These are phyloP conservation scores for Colostygia pectinataria DNA, from an alignment of 2,888 invertebrate species.

Conservation along the genomic window DNA sequence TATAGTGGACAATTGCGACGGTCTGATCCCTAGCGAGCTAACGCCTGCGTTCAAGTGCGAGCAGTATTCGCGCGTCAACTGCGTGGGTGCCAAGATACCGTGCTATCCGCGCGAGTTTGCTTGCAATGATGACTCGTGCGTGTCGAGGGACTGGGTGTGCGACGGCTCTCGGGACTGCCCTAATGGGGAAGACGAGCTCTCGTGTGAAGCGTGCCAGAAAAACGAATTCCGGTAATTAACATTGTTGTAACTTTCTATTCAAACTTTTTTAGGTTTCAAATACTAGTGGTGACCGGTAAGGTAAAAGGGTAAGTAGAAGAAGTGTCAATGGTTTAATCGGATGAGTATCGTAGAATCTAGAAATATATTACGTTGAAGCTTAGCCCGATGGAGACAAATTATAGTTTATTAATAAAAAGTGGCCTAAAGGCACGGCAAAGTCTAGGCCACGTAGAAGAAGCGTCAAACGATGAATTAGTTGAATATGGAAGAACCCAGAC, in stretches of 20 bases:
- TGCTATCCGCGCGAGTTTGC: slow-evolving; percentile 81
- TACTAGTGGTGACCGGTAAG: too few species aligned
- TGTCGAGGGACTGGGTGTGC: slow-evolving; percentile 85
- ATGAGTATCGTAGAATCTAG: too few species aligned
- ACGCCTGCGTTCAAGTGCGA: slow-evolving; percentile 83
- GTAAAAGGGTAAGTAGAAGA: too few species aligned
- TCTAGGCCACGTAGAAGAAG: too few species aligned
- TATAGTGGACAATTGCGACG: slow-evolving; percentile 84
- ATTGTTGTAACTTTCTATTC: not conserved
- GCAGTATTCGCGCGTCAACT: slow-evolving; percentile 83
- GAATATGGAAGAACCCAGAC: too few species aligned
- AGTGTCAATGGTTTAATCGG: too few species aligned
- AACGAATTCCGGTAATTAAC: slow-evolving; percentile 64
- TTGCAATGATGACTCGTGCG: slow-evolving; percentile 83
- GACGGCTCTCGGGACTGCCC: slow-evolving; percentile 85
- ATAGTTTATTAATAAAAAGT: too few species aligned
- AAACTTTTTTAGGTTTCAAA: too few species aligned
- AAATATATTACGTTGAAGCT: too few species aligned
- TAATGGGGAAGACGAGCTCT: slow-evolving; percentile 84
- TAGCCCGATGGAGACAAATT: too few species aligned
- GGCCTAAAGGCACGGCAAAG: too few species aligned
- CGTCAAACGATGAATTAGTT: too few species aligned
- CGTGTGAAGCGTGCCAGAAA: slow-evolving; percentile 68
- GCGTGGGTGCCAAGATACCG: slow-evolving; percentile 73
- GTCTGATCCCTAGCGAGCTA: slow-evolving; percentile 82